Conservation (phyloP, 2,797 vertebrate genomes). For the Clangula hyemalis region DNA sequence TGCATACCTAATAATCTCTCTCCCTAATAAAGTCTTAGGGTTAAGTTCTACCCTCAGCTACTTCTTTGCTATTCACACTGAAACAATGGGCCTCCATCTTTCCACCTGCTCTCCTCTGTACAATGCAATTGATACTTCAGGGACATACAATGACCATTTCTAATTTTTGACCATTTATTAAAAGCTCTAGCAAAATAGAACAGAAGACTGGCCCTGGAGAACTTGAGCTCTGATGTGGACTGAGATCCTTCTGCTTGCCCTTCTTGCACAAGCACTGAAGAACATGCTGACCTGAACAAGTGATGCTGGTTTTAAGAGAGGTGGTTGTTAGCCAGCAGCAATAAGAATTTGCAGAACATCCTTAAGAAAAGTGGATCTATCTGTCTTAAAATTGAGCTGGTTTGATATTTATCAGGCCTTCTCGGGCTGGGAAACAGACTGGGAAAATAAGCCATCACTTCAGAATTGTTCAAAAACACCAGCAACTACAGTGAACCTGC, state of each 20-base stretch:
- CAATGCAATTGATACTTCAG: not conserved
- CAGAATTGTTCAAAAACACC: not conserved
- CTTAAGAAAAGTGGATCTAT: not conserved
- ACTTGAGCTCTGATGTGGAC: not conserved
- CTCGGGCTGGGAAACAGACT: not conserved
- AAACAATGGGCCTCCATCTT: not conserved
- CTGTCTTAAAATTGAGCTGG: not conserved
- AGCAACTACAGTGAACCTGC: not conserved
- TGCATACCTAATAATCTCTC: not conserved
- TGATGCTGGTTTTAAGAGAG: not conserved
- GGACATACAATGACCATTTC: not conserved
- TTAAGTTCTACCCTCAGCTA: not conserved
- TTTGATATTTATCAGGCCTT: not conserved
- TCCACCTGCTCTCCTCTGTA: not conserved
- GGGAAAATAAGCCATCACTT: not conserved
- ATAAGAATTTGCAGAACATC: not conserved
- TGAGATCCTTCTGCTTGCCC: not conserved
- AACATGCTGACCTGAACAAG: not conserved
- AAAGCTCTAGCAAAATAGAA: not conserved
- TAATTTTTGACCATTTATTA: not conserved
- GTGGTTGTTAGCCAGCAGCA: not conserved
- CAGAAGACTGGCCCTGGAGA: not conserved
- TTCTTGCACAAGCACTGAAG: not conserved
- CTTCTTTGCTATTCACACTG: not conserved
- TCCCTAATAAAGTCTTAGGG: not conserved